Evolutionary conservation across 2,797 vertebrate genomes (phyloP).

Genomic region (Acestrorhynchus altus): DNA sequence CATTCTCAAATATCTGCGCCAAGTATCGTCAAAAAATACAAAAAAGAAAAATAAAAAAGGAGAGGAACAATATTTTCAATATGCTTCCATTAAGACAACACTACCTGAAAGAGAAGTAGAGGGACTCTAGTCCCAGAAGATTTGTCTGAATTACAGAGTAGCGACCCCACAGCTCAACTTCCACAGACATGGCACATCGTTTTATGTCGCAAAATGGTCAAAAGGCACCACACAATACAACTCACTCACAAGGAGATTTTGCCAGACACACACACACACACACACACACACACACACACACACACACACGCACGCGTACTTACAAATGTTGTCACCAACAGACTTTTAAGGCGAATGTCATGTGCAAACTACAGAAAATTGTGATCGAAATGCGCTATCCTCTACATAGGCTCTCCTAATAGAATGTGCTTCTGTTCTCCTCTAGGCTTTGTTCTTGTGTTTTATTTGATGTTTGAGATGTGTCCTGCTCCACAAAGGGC

Average conservation of each 20-base stretch:
- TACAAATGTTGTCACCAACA: constrained; percentile 82
- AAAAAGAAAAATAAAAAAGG: constrained; percentile 51
- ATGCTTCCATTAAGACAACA: constrained; percentile 67
- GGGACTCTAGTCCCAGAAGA: constrained; percentile 62
- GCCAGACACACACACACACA: constrained; percentile 67
- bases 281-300: constrained; percentile 60
- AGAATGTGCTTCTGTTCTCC: constrained; percentile 78
- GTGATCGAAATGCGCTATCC: constrained; percentile 59
- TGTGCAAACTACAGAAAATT: constrained; percentile 81
- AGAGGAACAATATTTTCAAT: constrained; percentile 47
- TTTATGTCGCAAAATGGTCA: constrained; percentile 72
- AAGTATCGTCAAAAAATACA: constrained; percentile 62
- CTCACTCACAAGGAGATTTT: constrained; percentile 81
- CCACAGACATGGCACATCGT: constrained; percentile 63
- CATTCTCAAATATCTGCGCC: constrained; percentile 71
- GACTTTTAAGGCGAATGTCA: constrained; percentile 90
- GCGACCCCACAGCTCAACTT: constrained; percentile 61
- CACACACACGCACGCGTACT: constrained; percentile 62
- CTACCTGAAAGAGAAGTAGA: constrained; percentile 73
- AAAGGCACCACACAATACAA: constrained; percentile 93
- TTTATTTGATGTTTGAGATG: constrained; percentile 69
- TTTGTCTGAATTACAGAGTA: constrained; percentile 65
- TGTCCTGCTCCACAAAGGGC: constrained; percentile 67
- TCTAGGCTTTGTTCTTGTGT: constrained; percentile 40
- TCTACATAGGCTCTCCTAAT: constrained; percentile 57